Evolutionary conservation across 2,797 vertebrate species (phyloP), one percentile per base, ranked within the genome.

Genomic region (Sebastes elongatus): DNA sequence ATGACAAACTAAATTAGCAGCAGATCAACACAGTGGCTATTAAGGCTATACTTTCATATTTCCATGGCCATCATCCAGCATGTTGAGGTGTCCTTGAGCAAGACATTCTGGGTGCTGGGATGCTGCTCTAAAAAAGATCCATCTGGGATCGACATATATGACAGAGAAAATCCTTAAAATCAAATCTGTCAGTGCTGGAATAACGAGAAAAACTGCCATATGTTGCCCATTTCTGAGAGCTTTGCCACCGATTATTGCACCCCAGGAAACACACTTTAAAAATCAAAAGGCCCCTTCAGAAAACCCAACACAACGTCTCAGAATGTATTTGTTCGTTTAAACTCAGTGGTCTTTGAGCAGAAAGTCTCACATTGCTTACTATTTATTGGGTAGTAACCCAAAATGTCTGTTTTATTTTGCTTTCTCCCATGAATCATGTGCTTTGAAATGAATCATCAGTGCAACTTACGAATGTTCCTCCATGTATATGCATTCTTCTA

Each of bases 401-500:
- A 89, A 72, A 83, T 18, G 11, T 76, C 71, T 78, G 77, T 82
- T 90, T 76, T 61, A 80, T 82, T 89, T 83, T 65, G 28, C 63
- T 71, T 80, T 52, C 61, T 78, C 55, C 74, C 72, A 82, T 76
- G 84, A 91, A 85, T 86, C 84, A 80, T n/a, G 30, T 81, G 72
- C 74, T 74, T 56, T 55, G 23, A 74, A 80, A 81, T 86, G 81
- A 90, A 56, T 92, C 88, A 92, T 78, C 80, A 42, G 42, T 23
- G n/a, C 61, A 53, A 78, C 66, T 75, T 73, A 69, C 27, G 7
- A 68, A 80, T 60, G 75, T 59, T 84, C 60, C 74, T 63, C 66
- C 70, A 30, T 78, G 80, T 71, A 77, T 73, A 81, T 20, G 80
- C 80, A 83, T 90, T 89, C 73, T 60, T 88, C 60, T 64, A 65